A percentile compares a stretch with the other conserved stretches of the same genome.
These are phyloP conservation scores for Digitonthophagus gazella DNA, from an alignment of 2,888 invertebrate species.

Conservation along the genomic window DNA sequence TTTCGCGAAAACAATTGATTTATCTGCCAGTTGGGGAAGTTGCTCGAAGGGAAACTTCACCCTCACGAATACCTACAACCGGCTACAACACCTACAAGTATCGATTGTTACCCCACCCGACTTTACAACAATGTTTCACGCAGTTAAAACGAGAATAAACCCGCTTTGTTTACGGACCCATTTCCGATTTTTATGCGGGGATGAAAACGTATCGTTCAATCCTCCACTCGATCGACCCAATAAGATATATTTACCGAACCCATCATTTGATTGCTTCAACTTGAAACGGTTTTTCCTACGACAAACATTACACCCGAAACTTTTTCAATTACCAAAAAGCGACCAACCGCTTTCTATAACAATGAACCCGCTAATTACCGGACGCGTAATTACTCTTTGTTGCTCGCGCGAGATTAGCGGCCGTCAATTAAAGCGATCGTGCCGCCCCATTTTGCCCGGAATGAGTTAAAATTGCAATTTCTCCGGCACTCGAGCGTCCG, in stretches of 20 bases:
- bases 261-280: too few relatives aligned
- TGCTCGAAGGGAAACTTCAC: not conserved
- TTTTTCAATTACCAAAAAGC: too few relatives aligned
- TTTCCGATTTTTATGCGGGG: too few relatives aligned
- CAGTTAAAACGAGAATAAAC: too few relatives aligned
- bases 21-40: not conserved
- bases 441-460: not conserved
- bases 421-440: not conserved
- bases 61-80: not conserved
- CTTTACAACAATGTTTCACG: too few relatives aligned
- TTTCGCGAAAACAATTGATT: conserved; percentile 8
- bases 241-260: too few relatives aligned
- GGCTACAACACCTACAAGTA: not conserved
- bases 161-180: too few relatives aligned
- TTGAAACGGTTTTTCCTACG: too few relatives aligned
- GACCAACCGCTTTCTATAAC: too few relatives aligned
- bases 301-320: too few relatives aligned
- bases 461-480: not conserved
- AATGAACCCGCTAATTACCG: not conserved
- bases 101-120: not conserved
- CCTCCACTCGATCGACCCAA: too few relatives aligned
- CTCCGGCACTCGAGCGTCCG: not conserved
- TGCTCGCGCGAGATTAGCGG: not conserved
- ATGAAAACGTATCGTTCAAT: too few relatives aligned
- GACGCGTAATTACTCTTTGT: not conserved